Base-by-base conservation (phyloP, 2,888 invertebrate species). In the Pyrochroa serraticornis region DNA sequence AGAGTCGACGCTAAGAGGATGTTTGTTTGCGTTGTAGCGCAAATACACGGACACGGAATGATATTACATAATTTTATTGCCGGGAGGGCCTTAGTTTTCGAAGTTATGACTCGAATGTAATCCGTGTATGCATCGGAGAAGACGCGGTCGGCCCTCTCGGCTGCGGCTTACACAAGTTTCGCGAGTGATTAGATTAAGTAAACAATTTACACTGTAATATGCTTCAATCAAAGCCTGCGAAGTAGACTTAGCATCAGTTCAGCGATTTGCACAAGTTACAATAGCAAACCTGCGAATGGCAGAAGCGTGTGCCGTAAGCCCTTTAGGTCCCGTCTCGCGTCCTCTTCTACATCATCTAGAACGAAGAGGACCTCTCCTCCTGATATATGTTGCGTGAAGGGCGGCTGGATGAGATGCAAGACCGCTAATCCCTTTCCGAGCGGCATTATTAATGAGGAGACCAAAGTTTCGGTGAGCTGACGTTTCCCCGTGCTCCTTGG, bases 361-460 rank as follows among this genome's bases (percentile, higher is more conserved):
- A 34, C 41, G 41, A 33, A 50, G 39, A 36, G 34, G 35, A 36
- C 22, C 34, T 54, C 7, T 35, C 44, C 33, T 9, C 51, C 52
- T 49, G 48, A 55, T 51, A 46, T 55, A 60, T 57, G 58, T 55
- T 53, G 54, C 64, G 61, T 63, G 60, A 46, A 60, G 60, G 57
- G 51, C 48, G 46, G 47, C 46, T 54, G 53, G 50, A 63, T 59
- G 63, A 65, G 67, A 68, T 67, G 65, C 66, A 65, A 63, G 67
- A 69, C 69, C 70, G 67, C 69, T 71, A 71, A 71, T 71, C 71
- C 71, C 67, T 71, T 67, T 71, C 65, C 67, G 62, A 71, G 71
- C 64, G 64, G 69, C 68, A 70, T 71, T 72, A 73, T 71, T 72
- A 72, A 72, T 72, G 72, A 68, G 69, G 59, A 63, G 69, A 69